These are phyloP conservation scores for Montipora capricornis DNA, from an alignment of 64 coral and sea anemone species.

Conservation along the genomic window DNA sequence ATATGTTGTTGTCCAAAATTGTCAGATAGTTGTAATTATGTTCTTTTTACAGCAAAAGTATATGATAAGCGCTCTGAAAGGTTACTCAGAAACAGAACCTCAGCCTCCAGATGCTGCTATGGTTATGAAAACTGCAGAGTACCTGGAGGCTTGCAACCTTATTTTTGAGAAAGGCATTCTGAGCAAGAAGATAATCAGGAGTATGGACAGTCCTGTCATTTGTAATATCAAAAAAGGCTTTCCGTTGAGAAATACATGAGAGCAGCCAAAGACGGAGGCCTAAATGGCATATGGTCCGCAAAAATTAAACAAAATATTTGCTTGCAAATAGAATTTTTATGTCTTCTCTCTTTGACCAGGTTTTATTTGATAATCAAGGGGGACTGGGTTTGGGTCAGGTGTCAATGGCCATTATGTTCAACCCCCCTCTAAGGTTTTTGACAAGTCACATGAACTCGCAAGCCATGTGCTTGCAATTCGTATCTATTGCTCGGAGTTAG, in stretches of 20 bases:
- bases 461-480: background rate
- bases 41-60: background rate
- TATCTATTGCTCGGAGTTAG: background rate
- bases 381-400: too few species aligned
- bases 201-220: background rate
- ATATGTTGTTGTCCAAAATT: too few species aligned
- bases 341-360: too few species aligned
- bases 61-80: background rate
- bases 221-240: background rate
- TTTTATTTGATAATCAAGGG: too few species aligned
- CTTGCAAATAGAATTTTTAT: too few species aligned
- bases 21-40: too few species aligned
- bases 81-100: background rate
- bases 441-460: background rate
- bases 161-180: conserved; percentile 2
- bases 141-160: background rate
- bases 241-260: too few species aligned
- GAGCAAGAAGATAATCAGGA: background rate
- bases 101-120: background rate
- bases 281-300: too few species aligned
- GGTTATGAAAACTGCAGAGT: background rate
- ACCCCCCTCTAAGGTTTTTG: background rate
- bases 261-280: too few species aligned
- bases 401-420: background rate
- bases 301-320: too few species aligned